These are phyloP conservation scores for Drosophila macrospina DNA, from an alignment of 2,888 invertebrate genomes.

Conservation along the genomic window DNA sequence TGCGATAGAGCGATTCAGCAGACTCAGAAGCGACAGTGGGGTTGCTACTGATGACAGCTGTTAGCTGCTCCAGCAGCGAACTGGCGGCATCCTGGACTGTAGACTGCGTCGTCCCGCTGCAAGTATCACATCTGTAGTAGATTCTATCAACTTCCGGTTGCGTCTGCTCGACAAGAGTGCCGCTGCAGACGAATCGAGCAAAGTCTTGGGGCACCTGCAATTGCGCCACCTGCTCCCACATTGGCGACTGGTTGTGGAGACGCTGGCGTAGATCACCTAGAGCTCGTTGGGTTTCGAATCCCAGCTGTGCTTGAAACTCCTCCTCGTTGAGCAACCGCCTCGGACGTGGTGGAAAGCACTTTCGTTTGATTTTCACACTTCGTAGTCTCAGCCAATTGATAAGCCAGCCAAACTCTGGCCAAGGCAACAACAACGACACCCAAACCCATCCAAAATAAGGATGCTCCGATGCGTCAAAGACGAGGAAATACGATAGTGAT, in stretches of 20 bases:
- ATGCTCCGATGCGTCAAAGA: constrained; percentile 41
- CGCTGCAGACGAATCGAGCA: constrained; percentile 16
- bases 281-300: constrained; percentile 20
- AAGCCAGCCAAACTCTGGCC: constrained; percentile 28
- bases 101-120: not conserved
- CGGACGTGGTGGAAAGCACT: rapidly evolving
- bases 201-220: constrained; percentile 8
- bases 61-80: constrained; percentile 12
- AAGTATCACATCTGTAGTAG: not conserved
- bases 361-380: not conserved
- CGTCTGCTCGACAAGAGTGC: not conserved
- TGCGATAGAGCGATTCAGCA: not conserved
- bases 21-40: not conserved
- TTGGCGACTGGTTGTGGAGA: not conserved
- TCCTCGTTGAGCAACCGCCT: constrained; percentile 6
- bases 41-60: not conserved
- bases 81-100: not conserved
- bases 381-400: not conserved
- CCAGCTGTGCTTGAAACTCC: constrained; percentile 3
- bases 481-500: constrained; percentile 11
- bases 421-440: constrained; percentile 24
- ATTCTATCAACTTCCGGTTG: not conserved
- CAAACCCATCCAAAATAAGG: constrained; percentile 12
- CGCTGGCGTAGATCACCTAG: constrained; percentile 11
- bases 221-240: constrained; percentile 22